Percentiles rank a stretch among this genome's conserved stretches.
Evolutionary conservation across 2,797 vertebrate species (phyloP).

Genomic region (Enteromius viviparus): DNA sequence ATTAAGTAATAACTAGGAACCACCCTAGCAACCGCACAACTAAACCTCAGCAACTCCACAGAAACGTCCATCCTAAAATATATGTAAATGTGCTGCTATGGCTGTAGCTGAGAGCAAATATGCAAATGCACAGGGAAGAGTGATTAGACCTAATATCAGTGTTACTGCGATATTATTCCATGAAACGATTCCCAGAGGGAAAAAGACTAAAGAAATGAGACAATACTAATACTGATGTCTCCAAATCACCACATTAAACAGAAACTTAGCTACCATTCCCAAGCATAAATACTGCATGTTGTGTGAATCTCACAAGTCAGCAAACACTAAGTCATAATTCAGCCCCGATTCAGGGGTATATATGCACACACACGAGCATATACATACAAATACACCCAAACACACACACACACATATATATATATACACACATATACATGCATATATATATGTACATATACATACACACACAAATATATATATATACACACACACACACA

Average conservation of each 20-base stretch:
- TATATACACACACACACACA: no score
- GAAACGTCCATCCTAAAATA: slow-evolving; percentile 59
- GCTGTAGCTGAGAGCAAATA: slow-evolving; percentile 77
- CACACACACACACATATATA: no score
- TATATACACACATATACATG: no score
- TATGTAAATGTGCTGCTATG: slow-evolving; percentile 73
- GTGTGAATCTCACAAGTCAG: neutral
- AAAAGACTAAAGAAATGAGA: slow-evolving; percentile 59
- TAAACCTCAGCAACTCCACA: neutral
- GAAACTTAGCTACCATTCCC: slow-evolving; percentile 1
- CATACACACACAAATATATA: no score
- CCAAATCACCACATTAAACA: slow-evolving; percentile 36
- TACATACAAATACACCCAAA: no score
- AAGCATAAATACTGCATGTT: neutral
- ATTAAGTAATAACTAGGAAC: neutral
- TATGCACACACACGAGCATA: no score
- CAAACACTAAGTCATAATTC: neutral
- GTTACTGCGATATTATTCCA: slow-evolving; percentile 66
- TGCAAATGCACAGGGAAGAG: slow-evolving; percentile 72
- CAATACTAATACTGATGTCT: slow-evolving; percentile 56
- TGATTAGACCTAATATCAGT: slow-evolving; percentile 62
- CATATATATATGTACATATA: no score
- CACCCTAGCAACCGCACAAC: neutral
- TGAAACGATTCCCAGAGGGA: slow-evolving; percentile 54
- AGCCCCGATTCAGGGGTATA: no score